Evolutionary conservation across 2,797 vertebrate genomes (phyloP).

Genomic region (Chiloscyllium punctatum): DNA sequence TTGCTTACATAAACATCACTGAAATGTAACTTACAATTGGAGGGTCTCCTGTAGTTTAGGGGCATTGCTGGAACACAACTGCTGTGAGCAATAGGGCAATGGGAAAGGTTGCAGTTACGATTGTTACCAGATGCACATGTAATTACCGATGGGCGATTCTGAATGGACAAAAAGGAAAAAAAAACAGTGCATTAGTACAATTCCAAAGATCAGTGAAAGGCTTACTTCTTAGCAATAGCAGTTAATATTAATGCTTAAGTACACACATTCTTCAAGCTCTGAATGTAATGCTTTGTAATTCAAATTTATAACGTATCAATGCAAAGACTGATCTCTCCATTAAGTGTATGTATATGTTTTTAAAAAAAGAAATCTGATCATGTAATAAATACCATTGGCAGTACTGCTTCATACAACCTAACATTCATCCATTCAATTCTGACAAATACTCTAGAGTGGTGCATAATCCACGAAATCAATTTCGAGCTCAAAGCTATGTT

Average conservation of each 20-base stretch:
- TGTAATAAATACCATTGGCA: neutral
- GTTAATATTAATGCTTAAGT: neutral
- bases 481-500: neutral
- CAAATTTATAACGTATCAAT: neutral
- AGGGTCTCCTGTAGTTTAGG: constrained; percentile 73
- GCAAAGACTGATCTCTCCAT: neutral
- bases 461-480: neutral
- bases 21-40: constrained; percentile 71
- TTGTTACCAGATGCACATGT: constrained; percentile 89
- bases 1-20: constrained; percentile 28
- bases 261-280: neutral
- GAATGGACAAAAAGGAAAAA: neutral
- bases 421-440: neutral
- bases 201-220: constrained; percentile 5
- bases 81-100: constrained; percentile 85
- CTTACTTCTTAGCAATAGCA: neutral
- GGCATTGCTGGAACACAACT: constrained; percentile 66
- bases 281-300: neutral
- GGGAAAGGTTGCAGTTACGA: constrained; percentile 92
- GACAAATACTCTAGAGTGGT: neutral
- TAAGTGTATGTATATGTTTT: neutral
- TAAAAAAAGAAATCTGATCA: neutral
- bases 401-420: neutral
- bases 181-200: constrained; percentile 7
- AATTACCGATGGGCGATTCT: constrained; percentile 97